A percentile compares a stretch with the other conserved stretches of the same genome.
Conservation (phyloP, 2,888 invertebrate genomes). For the Aleiodes alternator region DNA sequence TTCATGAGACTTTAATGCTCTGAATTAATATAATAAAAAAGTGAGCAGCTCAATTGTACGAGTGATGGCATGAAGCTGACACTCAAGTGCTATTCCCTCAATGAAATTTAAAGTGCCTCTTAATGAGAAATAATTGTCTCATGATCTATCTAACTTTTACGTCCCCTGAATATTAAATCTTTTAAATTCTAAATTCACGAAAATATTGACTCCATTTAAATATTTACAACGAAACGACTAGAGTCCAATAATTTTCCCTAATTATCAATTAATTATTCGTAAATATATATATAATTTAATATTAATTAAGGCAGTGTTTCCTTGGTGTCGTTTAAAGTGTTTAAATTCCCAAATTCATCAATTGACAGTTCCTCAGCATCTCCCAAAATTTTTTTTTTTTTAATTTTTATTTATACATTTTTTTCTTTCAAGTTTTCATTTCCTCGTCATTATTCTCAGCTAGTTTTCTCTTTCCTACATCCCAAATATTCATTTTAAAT, state of each 20-base stretch:
- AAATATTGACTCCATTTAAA: no score
- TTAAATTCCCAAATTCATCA: slow-evolving; percentile 50
- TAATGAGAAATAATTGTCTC: slow-evolving; percentile 26
- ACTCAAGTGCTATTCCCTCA: not conserved
- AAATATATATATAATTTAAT: slow-evolving; percentile 30
- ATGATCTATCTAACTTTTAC: not conserved
- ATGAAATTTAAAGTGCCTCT: slow-evolving; percentile 12
- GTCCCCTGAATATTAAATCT: no score
- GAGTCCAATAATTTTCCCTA: no score
- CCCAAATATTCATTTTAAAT: slow-evolving; percentile 56
- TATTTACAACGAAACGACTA: no score
- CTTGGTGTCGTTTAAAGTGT: slow-evolving; percentile 41
- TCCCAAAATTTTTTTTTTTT: slow-evolving; percentile 13
- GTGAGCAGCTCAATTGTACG: no score
- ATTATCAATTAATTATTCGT: no score
- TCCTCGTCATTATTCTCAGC: slow-evolving; percentile 64
- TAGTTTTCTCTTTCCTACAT: slow-evolving; percentile 69
- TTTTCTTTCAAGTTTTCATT: slow-evolving; percentile 59
- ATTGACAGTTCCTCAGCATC: slow-evolving; percentile 50
- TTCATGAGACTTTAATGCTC: no score
- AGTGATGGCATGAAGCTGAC: not conserved
- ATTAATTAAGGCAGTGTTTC: slow-evolving; percentile 44
- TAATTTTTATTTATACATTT: not conserved
- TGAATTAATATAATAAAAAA: no score
- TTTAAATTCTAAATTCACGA: not conserved